Base-by-base conservation (phyloP, 2,797 vertebrate genomes). In the Toxotes lorentzi region DNA sequence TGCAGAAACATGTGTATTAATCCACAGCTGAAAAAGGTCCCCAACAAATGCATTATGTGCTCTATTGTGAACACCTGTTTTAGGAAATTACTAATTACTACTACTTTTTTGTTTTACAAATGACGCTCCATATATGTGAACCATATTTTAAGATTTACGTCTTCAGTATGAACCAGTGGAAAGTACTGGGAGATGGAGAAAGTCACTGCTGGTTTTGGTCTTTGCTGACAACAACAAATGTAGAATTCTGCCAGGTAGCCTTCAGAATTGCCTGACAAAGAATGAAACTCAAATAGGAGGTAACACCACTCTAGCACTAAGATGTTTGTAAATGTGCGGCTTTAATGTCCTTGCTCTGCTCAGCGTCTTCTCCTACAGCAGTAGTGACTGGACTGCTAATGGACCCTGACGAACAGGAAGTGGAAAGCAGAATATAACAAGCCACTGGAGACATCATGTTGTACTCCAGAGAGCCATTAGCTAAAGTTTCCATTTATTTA, bases 381-480 rank as follows among this genome's bases (percentile, higher is more conserved):
- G 76, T 72, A 67, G 70, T 76, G 78, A 79, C 73, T 75, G 79
- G 82, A 67, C 86, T 45, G 73, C 67, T 87, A 88, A 91, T 89
- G 78, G 87, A 90, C 77, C 73, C 56, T 83, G 73, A 86, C 69
- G 48, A 91, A 90, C 81, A 88, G 88, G 91, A 92, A 92, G 88
- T 83, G 75, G 83, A 79, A 85, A 82, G 76, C 56, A 86, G 68
- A 82, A 77, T 81, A 82, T 93, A 94, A 93, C 87, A 93, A 94
- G 92, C 85, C 92, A 89, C 88, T 75, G 75, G 91, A 89, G 93
- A 91, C 57, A 60, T 56, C 13, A 11, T 38, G 27, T 35, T 34
- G 50, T n/a, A 50, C 93, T 87, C 89, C 68, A 72, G 91, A 91
- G 92, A 88, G 64, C 88, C 87, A 92, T 94, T 94, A 93, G 68